Conservation (phyloP, 1,140 invertebrate genomes). For the Aphelinus atriplicis region DNA sequence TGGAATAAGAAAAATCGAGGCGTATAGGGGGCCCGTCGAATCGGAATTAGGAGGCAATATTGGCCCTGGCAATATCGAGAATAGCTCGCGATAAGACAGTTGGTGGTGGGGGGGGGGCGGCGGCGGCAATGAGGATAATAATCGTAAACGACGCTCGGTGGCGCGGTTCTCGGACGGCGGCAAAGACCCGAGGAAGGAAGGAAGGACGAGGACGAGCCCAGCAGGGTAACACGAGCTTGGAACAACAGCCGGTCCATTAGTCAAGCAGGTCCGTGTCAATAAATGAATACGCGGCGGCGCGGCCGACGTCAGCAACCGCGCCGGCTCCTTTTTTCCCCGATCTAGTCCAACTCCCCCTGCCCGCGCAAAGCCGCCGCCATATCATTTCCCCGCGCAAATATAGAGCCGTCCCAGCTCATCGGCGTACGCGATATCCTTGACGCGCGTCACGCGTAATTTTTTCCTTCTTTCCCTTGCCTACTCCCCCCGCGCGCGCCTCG, state of each 20-base stretch:
- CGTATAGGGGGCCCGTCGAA: too few relatives aligned
- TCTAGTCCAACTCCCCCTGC: neutral
- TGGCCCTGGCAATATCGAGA: too few relatives aligned
- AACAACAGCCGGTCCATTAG: slow-evolving; percentile 67
- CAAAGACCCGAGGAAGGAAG: slow-evolving; percentile 43
- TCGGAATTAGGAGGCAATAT: too few relatives aligned
- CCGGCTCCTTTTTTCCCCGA: slow-evolving; percentile 38
- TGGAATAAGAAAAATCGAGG: too few relatives aligned
- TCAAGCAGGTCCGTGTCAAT: slow-evolving; percentile 65
- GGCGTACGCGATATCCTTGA: neutral
- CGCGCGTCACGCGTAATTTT: neutral
- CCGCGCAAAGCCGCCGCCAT: neutral
- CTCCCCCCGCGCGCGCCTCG: too few relatives aligned
- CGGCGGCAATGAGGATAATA: slow-evolving; percentile 35
- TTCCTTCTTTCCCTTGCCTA: neutral
- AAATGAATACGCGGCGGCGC: slow-evolving; percentile 60
- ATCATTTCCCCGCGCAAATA: slow-evolving; percentile 33
- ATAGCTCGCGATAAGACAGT: too few relatives aligned
- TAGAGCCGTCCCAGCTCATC: neutral
- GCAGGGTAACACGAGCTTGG: slow-evolving; percentile 61
- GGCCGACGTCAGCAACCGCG: slow-evolving; percentile 44
- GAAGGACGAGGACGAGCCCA: slow-evolving; percentile 54
- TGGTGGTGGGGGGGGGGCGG: too few relatives aligned
- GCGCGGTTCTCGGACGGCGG: too few relatives aligned
- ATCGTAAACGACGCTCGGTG: slow-evolving; percentile 12